phyloP scores from a whole-genome alignment of 2,113 vertebrate genomes.

The Chlamydotis undulata region DNA sequence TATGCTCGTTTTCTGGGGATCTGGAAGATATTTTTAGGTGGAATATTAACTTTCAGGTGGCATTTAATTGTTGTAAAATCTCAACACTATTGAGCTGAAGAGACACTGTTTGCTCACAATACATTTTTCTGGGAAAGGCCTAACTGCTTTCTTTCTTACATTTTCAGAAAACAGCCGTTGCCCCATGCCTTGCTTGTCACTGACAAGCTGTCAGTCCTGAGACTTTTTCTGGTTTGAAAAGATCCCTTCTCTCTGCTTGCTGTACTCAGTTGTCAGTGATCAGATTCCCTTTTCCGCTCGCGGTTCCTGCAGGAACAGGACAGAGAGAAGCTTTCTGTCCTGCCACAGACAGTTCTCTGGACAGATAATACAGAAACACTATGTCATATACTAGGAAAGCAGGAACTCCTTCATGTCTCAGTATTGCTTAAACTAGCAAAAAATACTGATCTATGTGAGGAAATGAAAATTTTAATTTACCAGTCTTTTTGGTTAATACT shows the following conservation, averaged over 20 bases:
- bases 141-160: not conserved
- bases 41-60: not conserved
- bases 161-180: rapidly evolving
- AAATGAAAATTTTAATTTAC: not conserved
- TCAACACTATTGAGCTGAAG: not conserved
- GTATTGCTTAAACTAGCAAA: not conserved
- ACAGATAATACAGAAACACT: not conserved
- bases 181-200: not conserved
- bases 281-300: not conserved
- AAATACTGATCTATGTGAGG: not conserved
- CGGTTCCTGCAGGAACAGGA: not conserved
- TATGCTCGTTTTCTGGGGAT: not conserved
- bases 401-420: not conserved
- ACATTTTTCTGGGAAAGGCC: not conserved
- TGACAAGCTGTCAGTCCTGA: not conserved
- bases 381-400: not conserved
- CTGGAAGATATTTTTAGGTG: not conserved
- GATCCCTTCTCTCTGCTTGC: not conserved
- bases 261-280: not conserved
- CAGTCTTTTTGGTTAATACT: not conserved
- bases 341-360: not conserved
- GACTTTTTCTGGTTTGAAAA: not conserved
- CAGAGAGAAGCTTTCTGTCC: not conserved
- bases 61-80: not conserved
- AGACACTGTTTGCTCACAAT: not conserved